Conservation (phyloP, 2,797 vertebrate genomes). For the Sebastes aleutianus region DNA sequence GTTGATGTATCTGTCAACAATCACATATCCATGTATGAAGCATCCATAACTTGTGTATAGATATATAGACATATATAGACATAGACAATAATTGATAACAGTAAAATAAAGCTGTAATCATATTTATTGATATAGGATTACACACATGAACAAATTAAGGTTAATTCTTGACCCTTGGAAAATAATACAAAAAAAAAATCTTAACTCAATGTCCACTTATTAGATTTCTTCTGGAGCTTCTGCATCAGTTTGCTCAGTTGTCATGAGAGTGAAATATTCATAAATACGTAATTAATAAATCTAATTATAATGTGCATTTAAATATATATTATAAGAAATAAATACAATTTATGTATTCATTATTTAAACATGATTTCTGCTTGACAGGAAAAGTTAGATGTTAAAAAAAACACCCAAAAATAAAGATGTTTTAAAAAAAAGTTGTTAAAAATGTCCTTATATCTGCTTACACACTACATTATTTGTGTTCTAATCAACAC, state of each 20-base stretch:
- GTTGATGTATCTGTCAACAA: not conserved
- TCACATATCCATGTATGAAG: not conserved
- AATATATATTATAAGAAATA: not conserved
- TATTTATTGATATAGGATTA: not conserved
- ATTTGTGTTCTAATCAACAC: not conserved
- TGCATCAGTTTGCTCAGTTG: not conserved
- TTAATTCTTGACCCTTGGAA: not conserved
- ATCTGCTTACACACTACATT: not conserved
- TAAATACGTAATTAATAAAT: not conserved
- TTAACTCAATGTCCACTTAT: not conserved
- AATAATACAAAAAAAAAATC: rapidly evolving
- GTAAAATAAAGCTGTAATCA: not conserved
- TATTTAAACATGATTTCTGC: not conserved
- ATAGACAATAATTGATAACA: not conserved
- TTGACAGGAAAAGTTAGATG: not conserved
- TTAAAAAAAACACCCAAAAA: not conserved
- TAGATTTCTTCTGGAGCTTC: not conserved
- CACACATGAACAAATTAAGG: not conserved
- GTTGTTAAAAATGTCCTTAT: not conserved
- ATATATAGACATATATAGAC: no score
- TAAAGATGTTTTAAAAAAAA: not conserved
- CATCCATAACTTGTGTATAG: not conserved
- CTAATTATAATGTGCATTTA: not conserved
- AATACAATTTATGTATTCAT: not conserved
- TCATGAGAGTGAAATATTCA: not conserved